Percentiles rank a stretch among this genome's conserved stretches.
Evolutionary conservation across 2,113 vertebrate genomes (phyloP).

Genomic region (Prolemur simus): DNA sequence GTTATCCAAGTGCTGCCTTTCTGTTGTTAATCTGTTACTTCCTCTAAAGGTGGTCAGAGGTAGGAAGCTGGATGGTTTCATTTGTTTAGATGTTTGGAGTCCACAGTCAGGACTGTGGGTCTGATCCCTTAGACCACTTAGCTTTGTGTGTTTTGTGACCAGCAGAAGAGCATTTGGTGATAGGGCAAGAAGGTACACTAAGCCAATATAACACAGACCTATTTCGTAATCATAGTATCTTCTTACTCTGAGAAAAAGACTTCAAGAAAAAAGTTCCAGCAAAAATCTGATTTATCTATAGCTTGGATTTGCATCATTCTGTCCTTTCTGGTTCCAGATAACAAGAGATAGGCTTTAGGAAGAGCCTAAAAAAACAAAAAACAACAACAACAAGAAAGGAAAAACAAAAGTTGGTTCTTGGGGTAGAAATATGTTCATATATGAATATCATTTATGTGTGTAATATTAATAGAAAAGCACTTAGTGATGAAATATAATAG

Average conservation of each 20-base stretch:
- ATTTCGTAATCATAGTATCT: not conserved
- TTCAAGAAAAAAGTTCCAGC: not conserved
- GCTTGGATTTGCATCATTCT: not conserved
- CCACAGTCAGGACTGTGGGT: not conserved
- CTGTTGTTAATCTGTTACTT: not conserved
- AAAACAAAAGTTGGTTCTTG: not conserved
- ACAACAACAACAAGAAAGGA: not conserved
- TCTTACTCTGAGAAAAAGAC: conserved; percentile 17
- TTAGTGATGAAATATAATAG: not conserved
- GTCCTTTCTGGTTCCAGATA: not conserved
- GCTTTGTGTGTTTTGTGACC: not conserved
- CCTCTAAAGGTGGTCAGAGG: not conserved
- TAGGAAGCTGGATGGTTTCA: not conserved
- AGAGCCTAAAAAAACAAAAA: not conserved
- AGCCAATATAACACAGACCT: not conserved
- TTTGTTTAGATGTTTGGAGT: not conserved
- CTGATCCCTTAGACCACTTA: not conserved
- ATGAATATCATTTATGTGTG: not conserved
- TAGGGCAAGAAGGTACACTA: not conserved
- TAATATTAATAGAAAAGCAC: not conserved
- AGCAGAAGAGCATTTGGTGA: not conserved
- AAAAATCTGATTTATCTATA: not conserved
- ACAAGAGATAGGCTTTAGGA: not conserved
- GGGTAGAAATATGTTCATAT: not conserved
- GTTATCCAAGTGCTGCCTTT: not conserved